These are phyloP conservation scores for Lepidothrix coronata DNA, from an alignment of 2,113 vertebrate genomes.

Conservation along the genomic window DNA sequence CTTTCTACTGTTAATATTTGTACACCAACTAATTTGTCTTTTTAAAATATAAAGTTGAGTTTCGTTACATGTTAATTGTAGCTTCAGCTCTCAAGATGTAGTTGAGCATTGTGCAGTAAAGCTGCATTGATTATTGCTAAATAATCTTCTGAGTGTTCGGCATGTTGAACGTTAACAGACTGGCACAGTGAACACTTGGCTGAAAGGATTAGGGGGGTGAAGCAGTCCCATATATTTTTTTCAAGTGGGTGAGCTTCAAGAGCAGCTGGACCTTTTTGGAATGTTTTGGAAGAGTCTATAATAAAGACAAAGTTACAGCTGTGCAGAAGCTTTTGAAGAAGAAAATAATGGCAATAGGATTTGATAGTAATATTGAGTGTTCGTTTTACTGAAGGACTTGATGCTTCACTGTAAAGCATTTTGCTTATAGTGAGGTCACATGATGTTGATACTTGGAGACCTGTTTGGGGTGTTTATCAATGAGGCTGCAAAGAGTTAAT, in stretches of 20 bases:
- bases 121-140: neutral
- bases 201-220: neutral
- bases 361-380: neutral
- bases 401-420: neutral
- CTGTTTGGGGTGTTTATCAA: neutral
- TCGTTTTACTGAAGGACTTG: neutral
- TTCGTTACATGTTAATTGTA: neutral
- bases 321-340: neutral
- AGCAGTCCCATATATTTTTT: neutral
- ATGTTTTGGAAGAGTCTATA: neutral
- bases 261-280: neutral
- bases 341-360: neutral
- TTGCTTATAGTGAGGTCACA: neutral
- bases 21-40: neutral
- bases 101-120: neutral
- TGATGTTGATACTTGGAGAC: neutral
- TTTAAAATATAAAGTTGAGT: neutral
- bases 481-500: neutral
- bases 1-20: neutral
- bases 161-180: neutral
- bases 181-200: neutral
- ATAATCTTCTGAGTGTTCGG: neutral
- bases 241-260: neutral
- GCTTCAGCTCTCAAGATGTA: neutral
- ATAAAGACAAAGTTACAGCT: neutral